Evolutionary conservation across 2,797 vertebrate species (phyloP).

Genomic region (Halcyon smyrnensis): DNA sequence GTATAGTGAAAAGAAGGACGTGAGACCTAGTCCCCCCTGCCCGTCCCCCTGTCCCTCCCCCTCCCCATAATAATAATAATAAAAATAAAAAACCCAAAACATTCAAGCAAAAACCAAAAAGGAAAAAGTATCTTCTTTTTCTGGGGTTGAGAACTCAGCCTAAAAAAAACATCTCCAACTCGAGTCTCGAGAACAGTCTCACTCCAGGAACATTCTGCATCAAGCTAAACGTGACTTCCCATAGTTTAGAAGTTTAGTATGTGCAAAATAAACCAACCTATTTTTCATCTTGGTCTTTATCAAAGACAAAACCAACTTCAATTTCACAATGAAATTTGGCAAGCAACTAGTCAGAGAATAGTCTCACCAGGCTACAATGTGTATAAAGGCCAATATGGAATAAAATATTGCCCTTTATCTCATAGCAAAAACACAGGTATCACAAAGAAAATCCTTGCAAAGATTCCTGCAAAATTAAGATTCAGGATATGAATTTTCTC

Average conservation of each 20-base stretch:
- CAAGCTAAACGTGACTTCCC: not conserved
- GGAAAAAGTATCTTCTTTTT: constrained; percentile 45
- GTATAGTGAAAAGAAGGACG: not conserved
- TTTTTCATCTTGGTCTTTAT: not conserved
- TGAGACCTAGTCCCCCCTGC: not conserved
- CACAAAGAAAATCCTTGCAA: not conserved
- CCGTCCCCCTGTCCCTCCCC: not conserved
- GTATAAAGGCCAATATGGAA: not conserved
- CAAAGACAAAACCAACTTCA: constrained; percentile 63
- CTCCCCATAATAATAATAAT: too few relatives aligned
- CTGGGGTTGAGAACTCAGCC: constrained; percentile 75
- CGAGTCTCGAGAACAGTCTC: not conserved
- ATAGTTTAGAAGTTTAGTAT: not conserved
- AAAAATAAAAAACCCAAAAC: not conserved
- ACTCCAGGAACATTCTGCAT: not conserved
- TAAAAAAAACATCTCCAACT: not conserved
- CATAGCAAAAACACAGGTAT: not conserved
- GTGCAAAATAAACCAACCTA: constrained; percentile 5
- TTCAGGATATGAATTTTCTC: not conserved
- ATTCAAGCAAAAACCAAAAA: not conserved
- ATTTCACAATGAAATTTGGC: constrained; percentile 76
- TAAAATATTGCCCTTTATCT: not conserved
- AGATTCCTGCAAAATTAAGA: not conserved
- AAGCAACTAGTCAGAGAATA: constrained; percentile 40
- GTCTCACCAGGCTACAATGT: not conserved